Conservation (phyloP, 2,113 vertebrate genomes). For the Cyanistes caeruleus region DNA sequence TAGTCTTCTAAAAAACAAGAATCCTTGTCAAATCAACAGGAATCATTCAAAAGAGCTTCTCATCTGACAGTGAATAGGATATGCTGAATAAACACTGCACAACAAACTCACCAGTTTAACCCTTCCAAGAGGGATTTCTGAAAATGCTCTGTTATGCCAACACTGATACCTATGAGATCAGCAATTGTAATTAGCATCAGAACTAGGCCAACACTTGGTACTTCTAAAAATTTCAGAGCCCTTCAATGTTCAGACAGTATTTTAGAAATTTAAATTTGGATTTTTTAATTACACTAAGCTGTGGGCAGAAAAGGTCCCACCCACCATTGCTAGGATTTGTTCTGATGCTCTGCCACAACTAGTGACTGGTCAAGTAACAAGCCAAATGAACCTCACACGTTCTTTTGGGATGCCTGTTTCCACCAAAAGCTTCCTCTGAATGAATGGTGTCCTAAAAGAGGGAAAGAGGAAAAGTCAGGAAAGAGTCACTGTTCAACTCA, state of each 20-base stretch:
- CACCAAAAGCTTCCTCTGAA: background rate
- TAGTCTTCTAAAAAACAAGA: background rate
- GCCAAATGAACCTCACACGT: background rate
- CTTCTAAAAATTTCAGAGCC: background rate
- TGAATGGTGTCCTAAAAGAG: background rate
- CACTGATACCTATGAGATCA: background rate
- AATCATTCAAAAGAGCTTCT: slow-evolving; percentile 24
- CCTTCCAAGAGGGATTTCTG: background rate
- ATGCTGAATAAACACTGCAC: background rate
- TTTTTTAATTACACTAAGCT: background rate
- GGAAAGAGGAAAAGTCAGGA: background rate
- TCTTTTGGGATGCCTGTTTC: background rate
- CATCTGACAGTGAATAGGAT: background rate
- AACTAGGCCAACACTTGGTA: background rate
- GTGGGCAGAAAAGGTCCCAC: background rate
- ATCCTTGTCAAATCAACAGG: slow-evolving; percentile 13
- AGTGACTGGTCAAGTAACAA: background rate
- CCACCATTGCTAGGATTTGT: background rate
- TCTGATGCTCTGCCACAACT: background rate
- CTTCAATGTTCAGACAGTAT: background rate
- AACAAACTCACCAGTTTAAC: background rate
- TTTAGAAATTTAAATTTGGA: background rate
- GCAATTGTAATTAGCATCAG: background rate
- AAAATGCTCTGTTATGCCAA: background rate
- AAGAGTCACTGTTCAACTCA: background rate